Base-by-base conservation (phyloP, 2,113 vertebrate species). In the Cyprinus carpio region DNA sequence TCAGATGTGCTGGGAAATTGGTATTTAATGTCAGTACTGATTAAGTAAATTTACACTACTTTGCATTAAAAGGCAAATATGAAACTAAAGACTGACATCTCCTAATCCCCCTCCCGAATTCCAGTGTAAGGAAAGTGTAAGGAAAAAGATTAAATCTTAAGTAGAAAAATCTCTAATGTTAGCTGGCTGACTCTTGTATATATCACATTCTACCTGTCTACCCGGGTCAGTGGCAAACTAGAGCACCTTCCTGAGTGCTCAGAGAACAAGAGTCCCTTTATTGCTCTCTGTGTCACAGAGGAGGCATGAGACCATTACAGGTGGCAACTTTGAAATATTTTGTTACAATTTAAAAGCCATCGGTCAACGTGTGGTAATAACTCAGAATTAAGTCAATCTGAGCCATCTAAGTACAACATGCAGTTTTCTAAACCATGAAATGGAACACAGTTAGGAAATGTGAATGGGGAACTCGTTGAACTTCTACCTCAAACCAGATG, bases 1-100 rank as follows among this genome's bases (percentile, higher is more conserved):
- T 91, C 88, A 91, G 88, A 90, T 78, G 85, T 86, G 91, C 91
- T 91, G 89, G 84, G 85, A 91, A 82, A 92, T 85, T 89, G 90
- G 85, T 86, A 62, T 81, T 84, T 90, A 88, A 90, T 88, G 90
- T 86, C 89, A 89, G 79, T 89, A 87, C 83, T 86, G 86, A 89
- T 90, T 88, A 82, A 84, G 58, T 75, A 76, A 58, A 62, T 84
- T 76, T 83, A 87, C 88, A 90, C 74, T 89, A 89, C 89, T 89
- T 90, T 85, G 89, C 86, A 40, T n/a, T 20, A 72, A 75, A 75
- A 27, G n/a, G 6, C 43, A 75, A 49, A 15, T 49, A 25, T 29
- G 13, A 34, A 77, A 56, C 46, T 23, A 20, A 34, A 60, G 5
- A 65, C 56, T 62, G 12, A 29, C 56, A 13, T 31, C 37, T 43